Base-by-base conservation (phyloP, 2,113 vertebrate genomes). In the Rhegmatorhina hoffmannsi region DNA sequence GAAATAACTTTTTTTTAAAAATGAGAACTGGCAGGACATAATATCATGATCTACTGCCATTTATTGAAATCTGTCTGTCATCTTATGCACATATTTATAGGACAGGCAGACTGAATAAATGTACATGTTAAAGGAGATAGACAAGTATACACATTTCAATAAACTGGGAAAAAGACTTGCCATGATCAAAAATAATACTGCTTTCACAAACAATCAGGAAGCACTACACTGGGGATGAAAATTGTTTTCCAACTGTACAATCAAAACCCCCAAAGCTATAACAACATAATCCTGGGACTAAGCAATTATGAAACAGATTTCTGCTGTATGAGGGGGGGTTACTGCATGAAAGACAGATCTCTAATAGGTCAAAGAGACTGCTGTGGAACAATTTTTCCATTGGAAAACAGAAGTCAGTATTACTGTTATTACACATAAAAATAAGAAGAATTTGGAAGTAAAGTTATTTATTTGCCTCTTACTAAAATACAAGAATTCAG, bases 1-100 rank as follows among this genome's bases (percentile, higher is more conserved):
- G 21, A 67, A 47, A 52, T 23, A 63, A 13, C n/a, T 2, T 34
- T 62, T 38, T 1, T 8, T 38, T 24, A 43, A 7, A 3, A 11
- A 17, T 43, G 1, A 76, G 25, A 70, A 34, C 28, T 60, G 18
- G 53, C 17, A 85, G 69, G 69, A 86, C 88, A 95, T 74, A 90
- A 50, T 75, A 81, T 88, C 79, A 87, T 7, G 7, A 86, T 84
- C 72, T 83, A 82, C 40, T 58, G 84, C 49, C 81, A 93, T 94
- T 97, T 96, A 96, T 36, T 95, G 67, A 77, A 96, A 81, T 87
- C 77, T 78, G 26, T 44, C 43, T 55, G 10, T 60, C 59, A 55
- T 28, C 9, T 63, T 44, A 73, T 10, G 59, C 6, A 58, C 7
- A 13, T 59, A 63, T 31, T 69, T 85, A 36, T 64, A 69, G 24